These are phyloP conservation scores for Pseudococcus jackbeardsleyi DNA, from an alignment of 2,888 invertebrate genomes.

Conservation along the genomic window DNA sequence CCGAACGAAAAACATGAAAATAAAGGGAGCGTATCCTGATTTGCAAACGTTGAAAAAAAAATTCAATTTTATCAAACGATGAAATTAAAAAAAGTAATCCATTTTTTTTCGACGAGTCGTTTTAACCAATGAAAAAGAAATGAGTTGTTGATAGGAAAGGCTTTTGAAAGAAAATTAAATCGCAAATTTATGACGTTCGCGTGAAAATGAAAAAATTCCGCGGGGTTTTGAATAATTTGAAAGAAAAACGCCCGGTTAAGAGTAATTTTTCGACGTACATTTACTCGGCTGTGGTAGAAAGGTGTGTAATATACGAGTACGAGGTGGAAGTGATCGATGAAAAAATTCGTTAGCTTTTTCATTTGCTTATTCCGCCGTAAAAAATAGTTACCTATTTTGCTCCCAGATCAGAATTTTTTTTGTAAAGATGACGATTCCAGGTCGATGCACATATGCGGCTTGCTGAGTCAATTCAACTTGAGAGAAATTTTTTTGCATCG, in stretches of 20 bases:
- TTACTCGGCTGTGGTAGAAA: background rate
- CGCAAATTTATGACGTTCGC: conserved; percentile 11
- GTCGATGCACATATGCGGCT: background rate
- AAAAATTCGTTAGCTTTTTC: background rate
- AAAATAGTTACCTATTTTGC: background rate
- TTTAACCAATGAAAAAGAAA: conserved; percentile 31
- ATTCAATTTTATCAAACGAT: background rate
- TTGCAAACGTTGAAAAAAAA: background rate
- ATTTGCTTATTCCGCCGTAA: background rate
- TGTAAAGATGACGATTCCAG: background rate
- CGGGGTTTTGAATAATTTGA: conserved; percentile 27
- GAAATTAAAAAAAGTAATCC: background rate
- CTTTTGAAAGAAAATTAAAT: conserved; percentile 23
- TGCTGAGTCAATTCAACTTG: conserved; percentile 11
- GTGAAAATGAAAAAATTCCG: conserved; percentile 39
- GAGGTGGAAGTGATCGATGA: background rate
- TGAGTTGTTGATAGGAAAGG: conserved; percentile 19
- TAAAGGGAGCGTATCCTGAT: background rate
- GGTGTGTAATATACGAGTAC: background rate
- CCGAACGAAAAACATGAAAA: background rate
- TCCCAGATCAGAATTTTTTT: background rate
- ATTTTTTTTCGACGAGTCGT: background rate
- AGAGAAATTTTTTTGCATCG: background rate
- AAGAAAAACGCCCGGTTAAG: background rate
- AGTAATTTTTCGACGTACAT: conserved; percentile 6